Base-by-base conservation (phyloP, 30 jellyfish, hydroid and myxozoan genomes). In the Pelagia noctiluca region DNA sequence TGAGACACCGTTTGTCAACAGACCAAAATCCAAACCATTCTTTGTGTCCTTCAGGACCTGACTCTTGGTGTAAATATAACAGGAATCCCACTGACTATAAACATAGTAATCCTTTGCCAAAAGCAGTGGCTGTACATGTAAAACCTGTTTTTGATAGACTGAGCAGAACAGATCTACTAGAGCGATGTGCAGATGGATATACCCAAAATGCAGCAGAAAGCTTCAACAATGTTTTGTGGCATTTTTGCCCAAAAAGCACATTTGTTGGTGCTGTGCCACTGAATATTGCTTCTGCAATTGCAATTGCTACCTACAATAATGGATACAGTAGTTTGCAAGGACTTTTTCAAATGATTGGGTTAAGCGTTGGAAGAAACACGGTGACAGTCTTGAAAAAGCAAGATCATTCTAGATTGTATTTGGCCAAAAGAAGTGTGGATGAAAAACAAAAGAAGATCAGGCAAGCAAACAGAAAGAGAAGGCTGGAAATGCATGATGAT, bases 361-460 rank as follows among this genome's bases (percentile, higher is more conserved):
- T 54, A 33, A 29, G 4, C 21, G n/a, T 18, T 19, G 70, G 70
- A 54, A 3, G 7, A 19, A 4, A 54, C 22, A 3, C 70, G 8
- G 25, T 3, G 8, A 62, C 13, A 29, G 29, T 16, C 36, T 67
- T 67, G 32, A 21, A 22, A 23, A 67, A 67, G 24, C 46, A 33
- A 23, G 80, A 67, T 36, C 29, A 36, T 30, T 25, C 33, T 31
- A 19, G 80, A 36, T 26, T 67, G 24, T 7, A 67, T 8, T 21
- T 23, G 28, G 36, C 62, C 21, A 67, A 22, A 16, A 67, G 46
- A 31, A 67, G 48, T 12, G 80, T 33, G 28, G 3, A 57, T 67
- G 80, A 67, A 22, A 31, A 7, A 33, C 52, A 67, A 67, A 67
- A 67, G 24, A 67, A 67, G 80, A 67, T 67, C 10, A 67, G 80